Conservation (phyloP, 2,797 vertebrate genomes). For the Poecile montanus region DNA sequence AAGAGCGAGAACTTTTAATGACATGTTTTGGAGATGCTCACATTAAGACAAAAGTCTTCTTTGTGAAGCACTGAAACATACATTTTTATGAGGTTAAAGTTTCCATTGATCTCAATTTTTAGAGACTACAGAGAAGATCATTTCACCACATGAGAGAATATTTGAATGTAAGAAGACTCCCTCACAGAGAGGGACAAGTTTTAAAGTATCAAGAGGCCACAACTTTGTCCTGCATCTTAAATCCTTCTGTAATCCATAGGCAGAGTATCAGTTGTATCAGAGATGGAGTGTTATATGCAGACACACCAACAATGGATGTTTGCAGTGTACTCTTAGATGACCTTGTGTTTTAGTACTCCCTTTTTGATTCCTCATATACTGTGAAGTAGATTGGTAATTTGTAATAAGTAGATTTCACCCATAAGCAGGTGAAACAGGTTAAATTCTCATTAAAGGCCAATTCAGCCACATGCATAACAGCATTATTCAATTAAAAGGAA, state of each 20-base stretch:
- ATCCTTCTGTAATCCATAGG: neutral
- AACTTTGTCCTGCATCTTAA: neutral
- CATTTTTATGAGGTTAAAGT: neutral
- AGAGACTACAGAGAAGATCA: neutral
- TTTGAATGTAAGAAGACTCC: neutral
- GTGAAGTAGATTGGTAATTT: neutral
- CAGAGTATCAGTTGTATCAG: neutral
- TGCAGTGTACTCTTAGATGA: neutral
- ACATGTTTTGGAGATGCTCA: conserved; percentile 1
- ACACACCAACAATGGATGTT: neutral
- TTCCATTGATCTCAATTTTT: neutral
- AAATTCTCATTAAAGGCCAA: conserved; percentile 68
- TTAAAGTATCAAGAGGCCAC: neutral
- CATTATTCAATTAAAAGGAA: conserved; percentile 51
- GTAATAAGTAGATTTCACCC: neutral
- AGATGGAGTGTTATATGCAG: neutral
- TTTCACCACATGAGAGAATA: neutral
- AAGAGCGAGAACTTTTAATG: conserved; percentile 51
- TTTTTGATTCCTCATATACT: neutral
- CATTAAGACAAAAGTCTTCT: conserved; percentile 14
- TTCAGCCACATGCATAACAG: conserved; percentile 23
- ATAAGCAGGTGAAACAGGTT: conserved; percentile 39
- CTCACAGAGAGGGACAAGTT: neutral
- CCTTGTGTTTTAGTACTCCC: neutral
- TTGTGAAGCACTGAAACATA: neutral